A percentile compares a stretch with the other conserved stretches of the same genome.
Conservation (phyloP, 23 tunicate genomes). For the Oikopleura vanhoeffeni region DNA sequence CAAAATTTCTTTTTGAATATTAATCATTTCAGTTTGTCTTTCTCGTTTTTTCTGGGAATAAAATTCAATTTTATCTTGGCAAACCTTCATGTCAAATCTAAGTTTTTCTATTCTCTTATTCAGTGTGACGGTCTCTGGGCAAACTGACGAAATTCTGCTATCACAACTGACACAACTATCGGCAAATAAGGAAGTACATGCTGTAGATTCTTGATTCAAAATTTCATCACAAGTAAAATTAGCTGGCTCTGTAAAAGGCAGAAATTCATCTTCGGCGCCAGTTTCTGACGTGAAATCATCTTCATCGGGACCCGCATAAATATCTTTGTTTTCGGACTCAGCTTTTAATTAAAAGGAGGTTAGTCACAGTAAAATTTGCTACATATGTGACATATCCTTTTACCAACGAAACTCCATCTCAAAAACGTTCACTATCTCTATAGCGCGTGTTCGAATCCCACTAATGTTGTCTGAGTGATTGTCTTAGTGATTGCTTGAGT, state of each 20-base stretch:
- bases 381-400: too few relatives aligned
- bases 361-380: too few relatives aligned
- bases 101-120: neutral
- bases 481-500: too few relatives aligned
- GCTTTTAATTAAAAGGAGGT: too few relatives aligned
- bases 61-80: neutral
- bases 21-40: neutral
- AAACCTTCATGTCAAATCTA: neutral
- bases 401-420: too few relatives aligned
- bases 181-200: neutral
- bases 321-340: too few relatives aligned
- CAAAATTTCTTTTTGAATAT: neutral
- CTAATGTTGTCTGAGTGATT: too few relatives aligned
- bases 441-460: too few relatives aligned
- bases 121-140: neutral
- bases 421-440: too few relatives aligned
- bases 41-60: neutral
- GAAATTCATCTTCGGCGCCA: neutral
- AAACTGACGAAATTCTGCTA: neutral
- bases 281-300: too few relatives aligned
- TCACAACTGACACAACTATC: neutral
- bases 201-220: neutral
- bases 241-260: neutral
- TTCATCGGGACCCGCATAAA: too few relatives aligned
- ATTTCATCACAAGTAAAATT: constrained; percentile 5